phyloP scores from a whole-genome alignment of 2,797 vertebrate species.

The Alosa sapidissima region DNA sequence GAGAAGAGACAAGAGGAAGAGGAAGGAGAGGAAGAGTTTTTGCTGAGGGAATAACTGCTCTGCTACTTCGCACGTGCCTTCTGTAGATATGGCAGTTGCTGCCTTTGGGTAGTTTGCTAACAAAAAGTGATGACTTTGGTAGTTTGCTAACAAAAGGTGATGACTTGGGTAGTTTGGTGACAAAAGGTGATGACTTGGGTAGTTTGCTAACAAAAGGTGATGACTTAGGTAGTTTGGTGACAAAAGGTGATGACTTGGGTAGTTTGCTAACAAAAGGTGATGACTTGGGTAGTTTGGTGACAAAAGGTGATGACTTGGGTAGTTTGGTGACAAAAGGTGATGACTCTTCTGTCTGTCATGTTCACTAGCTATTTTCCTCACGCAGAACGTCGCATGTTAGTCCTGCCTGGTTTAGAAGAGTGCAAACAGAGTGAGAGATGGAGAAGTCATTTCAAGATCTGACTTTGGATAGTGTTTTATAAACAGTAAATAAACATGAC shows the following conservation, averaged over 20 bases:
- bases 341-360: neutral
- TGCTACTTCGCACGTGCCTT: neutral
- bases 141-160: neutral
- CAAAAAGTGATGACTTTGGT: neutral
- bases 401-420: neutral
- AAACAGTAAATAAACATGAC: neutral
- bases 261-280: neutral
- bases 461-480: neutral
- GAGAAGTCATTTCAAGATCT: too few species aligned
- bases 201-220: too few species aligned
- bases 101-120: neutral
- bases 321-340: neutral
- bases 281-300: neutral
- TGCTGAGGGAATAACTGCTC: too few species aligned
- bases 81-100: neutral
- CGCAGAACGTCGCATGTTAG: neutral
- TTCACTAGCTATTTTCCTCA: neutral
- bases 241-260: neutral
- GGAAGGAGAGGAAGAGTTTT: neutral
- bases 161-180: neutral
- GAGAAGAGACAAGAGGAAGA: neutral
- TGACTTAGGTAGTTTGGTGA: neutral
- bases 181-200: neutral
- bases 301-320: neutral
- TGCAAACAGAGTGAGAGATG: neutral